A percentile compares a stretch with the other conserved stretches of the same genome.
Conservation (phyloP, 2,113 vertebrate species). For the Bucco capensis region DNA sequence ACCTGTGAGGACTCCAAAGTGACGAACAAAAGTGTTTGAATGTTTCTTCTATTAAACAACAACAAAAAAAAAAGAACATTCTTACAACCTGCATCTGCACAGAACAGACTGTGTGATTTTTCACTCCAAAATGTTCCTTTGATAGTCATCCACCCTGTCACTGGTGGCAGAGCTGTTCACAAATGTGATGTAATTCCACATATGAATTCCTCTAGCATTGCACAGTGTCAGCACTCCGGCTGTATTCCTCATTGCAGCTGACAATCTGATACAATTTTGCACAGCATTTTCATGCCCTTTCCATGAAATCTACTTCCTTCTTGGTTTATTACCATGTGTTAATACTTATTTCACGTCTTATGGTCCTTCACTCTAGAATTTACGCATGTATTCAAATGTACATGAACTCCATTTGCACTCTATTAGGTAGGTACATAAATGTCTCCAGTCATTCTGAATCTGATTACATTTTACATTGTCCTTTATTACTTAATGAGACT, state of each 20-base stretch:
- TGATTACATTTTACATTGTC: conserved; percentile 46
- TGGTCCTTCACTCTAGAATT: neutral
- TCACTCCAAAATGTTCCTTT: neutral
- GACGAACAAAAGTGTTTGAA: neutral
- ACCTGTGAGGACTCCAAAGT: neutral
- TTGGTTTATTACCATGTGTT: neutral
- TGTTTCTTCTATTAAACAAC: neutral
- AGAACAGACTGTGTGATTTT: neutral
- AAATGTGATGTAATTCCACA: neutral
- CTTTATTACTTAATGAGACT: conserved; percentile 46
- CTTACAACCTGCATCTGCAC: neutral
- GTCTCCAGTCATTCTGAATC: neutral
- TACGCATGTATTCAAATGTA: neutral
- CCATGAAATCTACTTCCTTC: neutral
- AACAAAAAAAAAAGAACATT: neutral
- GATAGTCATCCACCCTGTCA: neutral
- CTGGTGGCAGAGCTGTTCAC: neutral
- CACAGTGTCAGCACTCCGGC: neutral
- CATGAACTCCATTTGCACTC: conserved; percentile 15
- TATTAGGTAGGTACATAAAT: conserved; percentile 22
- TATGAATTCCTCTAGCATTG: accelerated
- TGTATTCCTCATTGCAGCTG: neutral
- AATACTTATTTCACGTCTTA: neutral
- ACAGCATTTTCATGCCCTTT: neutral
- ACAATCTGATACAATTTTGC: neutral